A percentile compares a stretch with the other conserved stretches of the same genome.
Conservation (phyloP, 2,113 vertebrate species). For the Rhynchopsitta pachyrhyncha region DNA sequence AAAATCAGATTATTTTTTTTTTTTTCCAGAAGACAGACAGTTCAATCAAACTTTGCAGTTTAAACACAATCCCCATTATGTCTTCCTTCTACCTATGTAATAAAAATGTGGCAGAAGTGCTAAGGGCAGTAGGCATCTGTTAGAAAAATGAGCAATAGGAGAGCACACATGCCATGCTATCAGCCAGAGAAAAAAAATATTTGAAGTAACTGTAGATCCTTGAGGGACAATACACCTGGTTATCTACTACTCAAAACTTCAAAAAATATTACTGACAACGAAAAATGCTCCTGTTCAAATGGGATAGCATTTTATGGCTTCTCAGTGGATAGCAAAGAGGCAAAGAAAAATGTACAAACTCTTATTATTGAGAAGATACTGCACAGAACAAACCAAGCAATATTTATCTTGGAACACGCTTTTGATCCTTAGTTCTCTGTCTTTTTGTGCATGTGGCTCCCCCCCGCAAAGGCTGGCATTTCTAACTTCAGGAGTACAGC, state of each 20-base stretch:
- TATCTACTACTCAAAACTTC: background rate
- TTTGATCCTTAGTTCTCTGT: background rate
- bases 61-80: background rate
- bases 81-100: background rate
- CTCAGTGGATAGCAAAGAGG: background rate
- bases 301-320: background rate
- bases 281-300: background rate
- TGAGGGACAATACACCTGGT: background rate
- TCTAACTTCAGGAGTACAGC: background rate
- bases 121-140: background rate
- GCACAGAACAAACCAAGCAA: background rate
- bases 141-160: slow-evolving; percentile 16
- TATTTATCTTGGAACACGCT: background rate
- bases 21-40: background rate
- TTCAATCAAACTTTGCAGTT: slow-evolving; percentile 16
- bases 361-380: background rate
- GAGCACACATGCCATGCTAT: background rate
- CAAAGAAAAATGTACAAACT: background rate
- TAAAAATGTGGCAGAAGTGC: background rate
- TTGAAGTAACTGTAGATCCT: background rate
- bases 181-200: slow-evolving; percentile 2
- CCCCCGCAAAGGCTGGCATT: background rate
- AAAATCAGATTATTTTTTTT: background rate
- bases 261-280: background rate
- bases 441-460: background rate